Conservation (phyloP, 2,113 vertebrate species). For the Cervus canadensis region DNA sequence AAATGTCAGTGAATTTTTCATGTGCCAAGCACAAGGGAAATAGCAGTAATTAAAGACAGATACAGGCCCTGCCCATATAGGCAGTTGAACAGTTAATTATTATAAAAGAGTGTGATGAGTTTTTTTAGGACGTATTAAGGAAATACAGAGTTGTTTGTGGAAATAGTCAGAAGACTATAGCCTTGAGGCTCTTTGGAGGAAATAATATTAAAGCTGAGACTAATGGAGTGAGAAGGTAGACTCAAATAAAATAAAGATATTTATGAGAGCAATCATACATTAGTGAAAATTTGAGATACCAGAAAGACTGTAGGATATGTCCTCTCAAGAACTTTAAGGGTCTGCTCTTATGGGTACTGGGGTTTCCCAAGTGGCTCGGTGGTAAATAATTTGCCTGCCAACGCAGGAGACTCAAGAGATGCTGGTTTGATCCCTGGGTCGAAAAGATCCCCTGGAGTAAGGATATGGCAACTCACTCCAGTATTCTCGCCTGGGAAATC, state of each 20-base stretch:
- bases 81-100: not conserved
- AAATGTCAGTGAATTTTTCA: not conserved
- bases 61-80: not conserved
- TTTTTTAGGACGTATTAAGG: not conserved
- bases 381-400: not conserved
- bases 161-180: not conserved
- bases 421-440: not conserved
- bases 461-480: not conserved
- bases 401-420: not conserved
- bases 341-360: not conserved
- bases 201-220: not conserved
- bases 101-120: not conserved
- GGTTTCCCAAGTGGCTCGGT: not conserved
- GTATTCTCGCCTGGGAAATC: not conserved
- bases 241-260: not conserved
- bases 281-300: not conserved
- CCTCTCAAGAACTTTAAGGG: not conserved
- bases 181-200: not conserved
- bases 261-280: not conserved
- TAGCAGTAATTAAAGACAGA: not conserved
- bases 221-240: not conserved
- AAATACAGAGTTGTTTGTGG: not conserved
- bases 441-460: not conserved
- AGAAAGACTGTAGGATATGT: not conserved
- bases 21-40: not conserved